Conservation (phyloP, 2,888 invertebrate genomes). For the Meteorus cinctellus region DNA sequence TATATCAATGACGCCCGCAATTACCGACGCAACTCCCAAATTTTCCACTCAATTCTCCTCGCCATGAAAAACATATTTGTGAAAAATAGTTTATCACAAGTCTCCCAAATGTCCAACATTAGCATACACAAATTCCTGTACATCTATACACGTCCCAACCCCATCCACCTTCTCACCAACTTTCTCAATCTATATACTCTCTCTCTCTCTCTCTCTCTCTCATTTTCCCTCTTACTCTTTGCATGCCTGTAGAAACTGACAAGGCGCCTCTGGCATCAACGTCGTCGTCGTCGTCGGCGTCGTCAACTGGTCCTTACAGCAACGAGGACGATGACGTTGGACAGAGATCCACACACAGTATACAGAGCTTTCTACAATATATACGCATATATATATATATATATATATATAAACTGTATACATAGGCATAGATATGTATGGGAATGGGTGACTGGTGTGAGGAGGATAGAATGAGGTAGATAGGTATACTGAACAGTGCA, state of each 20-base stretch:
- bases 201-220: constrained; percentile 38
- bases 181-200: background rate
- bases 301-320: constrained; percentile 15
- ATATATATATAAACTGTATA: background rate
- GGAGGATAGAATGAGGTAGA: constrained; percentile 15
- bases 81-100: too few species aligned
- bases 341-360: constrained; percentile 9
- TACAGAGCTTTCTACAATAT: background rate
- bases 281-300: constrained; percentile 20
- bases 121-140: too few species aligned
- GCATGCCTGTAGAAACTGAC: constrained; percentile 48
- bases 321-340: constrained; percentile 40
- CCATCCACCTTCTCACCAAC: too few species aligned
- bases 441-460: constrained; percentile 21
- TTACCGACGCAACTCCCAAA: too few species aligned
- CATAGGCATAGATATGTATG: background rate
- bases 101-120: too few species aligned
- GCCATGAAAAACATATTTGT: too few species aligned
- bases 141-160: constrained; percentile 54
- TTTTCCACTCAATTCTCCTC: too few species aligned
- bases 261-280: constrained; percentile 49
- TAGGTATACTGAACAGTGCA: constrained; percentile 40
- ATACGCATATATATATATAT: constrained; percentile 1
- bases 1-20: too few species aligned
- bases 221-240: constrained; percentile 28